Evolutionary conservation across 2,797 vertebrate genomes (phyloP), one percentile per base, ranked within the genome.

Genomic region (Euthynnus affinis): DNA sequence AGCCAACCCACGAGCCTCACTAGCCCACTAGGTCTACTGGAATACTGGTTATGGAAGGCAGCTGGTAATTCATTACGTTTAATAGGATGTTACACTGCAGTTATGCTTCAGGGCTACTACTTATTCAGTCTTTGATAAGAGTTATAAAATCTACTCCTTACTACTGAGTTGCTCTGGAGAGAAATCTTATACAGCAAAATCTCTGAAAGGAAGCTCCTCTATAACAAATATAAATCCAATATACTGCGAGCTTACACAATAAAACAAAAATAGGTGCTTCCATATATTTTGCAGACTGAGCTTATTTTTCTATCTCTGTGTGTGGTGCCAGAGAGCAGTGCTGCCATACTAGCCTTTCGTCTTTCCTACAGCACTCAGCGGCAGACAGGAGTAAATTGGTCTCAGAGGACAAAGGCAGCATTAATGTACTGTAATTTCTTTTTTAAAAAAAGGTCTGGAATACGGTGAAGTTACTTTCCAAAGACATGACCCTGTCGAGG

Each of bases 51-150:
- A 83, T 63, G 60, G 64, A 76, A 84, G 85, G 82, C 75, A 84
- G 83, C 83, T 79, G 86, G 85, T 91, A 87, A 93, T 91, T 91
- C 85, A 92, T 93, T 91, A 87, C 59, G 72, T 89, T 89, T 89
- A 91, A 93, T 88, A 80, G 79, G 87, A 89, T 72, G 76, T 83
- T 83, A 69, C 71, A n/a, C 78, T 82, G 80, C 86, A 83, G 83
- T 74, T 72, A 77, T 79, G 86, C 82, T 89, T 80, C 23, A 63
- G 75, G 76, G 78, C 70, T 64, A 61, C 76, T 79, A 80, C 70
- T 88, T 89, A 81, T 91, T 88, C 71, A 71, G 67, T 71, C 71
- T 84, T 83, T 83, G 79, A 81, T 85, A 87, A 85, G 81, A 88
- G 67, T 83, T 82, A 80, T 86, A 88, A 87, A 90, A 81, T 57